phyloP scores from a whole-genome alignment of 1,140 invertebrate genomes.

The Melanaphis sacchari region DNA sequence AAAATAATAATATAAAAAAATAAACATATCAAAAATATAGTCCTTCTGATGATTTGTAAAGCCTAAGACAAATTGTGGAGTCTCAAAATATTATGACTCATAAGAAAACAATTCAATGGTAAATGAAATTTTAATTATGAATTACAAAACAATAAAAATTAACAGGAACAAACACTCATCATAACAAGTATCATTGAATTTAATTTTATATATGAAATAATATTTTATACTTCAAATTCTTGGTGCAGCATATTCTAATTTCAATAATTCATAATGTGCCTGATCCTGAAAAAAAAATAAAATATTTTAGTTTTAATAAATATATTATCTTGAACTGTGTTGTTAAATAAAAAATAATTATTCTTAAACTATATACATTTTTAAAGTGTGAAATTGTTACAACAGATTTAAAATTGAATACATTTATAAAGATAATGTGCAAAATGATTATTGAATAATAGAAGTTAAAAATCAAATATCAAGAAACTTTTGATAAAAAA shows the following conservation, averaged over 20 bases:
- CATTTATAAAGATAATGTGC: background rate
- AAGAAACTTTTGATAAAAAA: no score
- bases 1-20: background rate
- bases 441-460: no score
- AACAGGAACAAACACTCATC: background rate
- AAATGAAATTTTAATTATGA: background rate
- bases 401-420: no score
- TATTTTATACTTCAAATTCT: background rate
- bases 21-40: background rate
- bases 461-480: no score
- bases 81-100: background rate
- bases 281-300: slow-evolving; percentile 43
- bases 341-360: background rate
- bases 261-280: slow-evolving; percentile 29
- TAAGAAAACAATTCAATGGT: background rate
- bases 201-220: background rate
- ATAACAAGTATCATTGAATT: background rate
- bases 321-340: background rate
- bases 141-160: background rate
- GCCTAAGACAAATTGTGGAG: background rate
- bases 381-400: no score
- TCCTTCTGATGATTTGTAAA: no score
- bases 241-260: slow-evolving; percentile 32
- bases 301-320: background rate
- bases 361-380: background rate